Conservation (phyloP, 1,140 invertebrate genomes). For the Polypedilum vanderplanki region DNA sequence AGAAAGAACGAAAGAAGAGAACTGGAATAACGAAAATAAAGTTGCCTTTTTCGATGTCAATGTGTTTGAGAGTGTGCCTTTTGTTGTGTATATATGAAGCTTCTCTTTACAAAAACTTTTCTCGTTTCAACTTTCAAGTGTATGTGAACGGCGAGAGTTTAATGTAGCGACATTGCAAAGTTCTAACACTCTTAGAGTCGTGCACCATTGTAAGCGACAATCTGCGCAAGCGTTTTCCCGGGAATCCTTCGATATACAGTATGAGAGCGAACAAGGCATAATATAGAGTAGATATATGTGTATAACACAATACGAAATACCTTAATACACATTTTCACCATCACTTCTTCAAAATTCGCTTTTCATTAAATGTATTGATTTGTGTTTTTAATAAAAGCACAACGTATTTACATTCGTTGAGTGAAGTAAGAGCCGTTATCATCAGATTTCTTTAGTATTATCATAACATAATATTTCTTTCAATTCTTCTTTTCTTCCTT, state of each 20-base stretch:
- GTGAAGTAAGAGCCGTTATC: background rate
- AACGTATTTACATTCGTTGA: background rate
- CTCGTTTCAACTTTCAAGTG: background rate
- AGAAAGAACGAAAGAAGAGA: background rate
- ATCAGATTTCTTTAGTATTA: background rate
- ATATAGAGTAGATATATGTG: background rate
- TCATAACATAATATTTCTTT: slow-evolving; percentile 7
- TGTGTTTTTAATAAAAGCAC: slow-evolving; percentile 9
- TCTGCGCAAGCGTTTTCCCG: slow-evolving; percentile 21
- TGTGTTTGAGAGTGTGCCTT: background rate
- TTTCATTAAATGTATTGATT: slow-evolving; percentile 28
- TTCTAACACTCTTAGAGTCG: slow-evolving; percentile 2
- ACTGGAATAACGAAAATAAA: slow-evolving; percentile 26
- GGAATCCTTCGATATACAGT: slow-evolving; percentile 9
- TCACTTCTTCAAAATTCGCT: slow-evolving; percentile 1
- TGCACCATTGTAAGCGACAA: background rate
- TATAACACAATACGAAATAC: slow-evolving; percentile 6
- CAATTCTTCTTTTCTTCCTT: background rate
- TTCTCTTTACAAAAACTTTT: background rate
- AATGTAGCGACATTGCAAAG: background rate
- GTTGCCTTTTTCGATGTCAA: slow-evolving; percentile 18
- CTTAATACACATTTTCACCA: slow-evolving; percentile 18
- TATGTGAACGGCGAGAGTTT: background rate
- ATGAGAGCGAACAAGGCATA: background rate
- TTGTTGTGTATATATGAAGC: background rate